Evolutionary conservation across 2,797 vertebrate species (phyloP), one percentile per base, ranked within the genome.

Genomic region (Rhynchotus rufescens): DNA sequence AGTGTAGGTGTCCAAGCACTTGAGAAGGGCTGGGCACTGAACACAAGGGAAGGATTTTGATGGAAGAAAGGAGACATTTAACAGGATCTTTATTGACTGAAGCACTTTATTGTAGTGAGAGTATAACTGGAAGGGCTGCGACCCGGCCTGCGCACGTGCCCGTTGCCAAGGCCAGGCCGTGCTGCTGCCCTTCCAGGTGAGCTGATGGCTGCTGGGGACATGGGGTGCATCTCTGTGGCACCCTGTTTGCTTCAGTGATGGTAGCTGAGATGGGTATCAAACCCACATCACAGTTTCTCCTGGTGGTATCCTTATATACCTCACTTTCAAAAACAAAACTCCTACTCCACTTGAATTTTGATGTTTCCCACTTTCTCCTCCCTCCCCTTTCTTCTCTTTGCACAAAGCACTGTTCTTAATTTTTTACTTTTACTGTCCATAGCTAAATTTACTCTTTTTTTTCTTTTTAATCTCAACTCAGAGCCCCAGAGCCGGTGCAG

Each of bases 401-500:
- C 32, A 54, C 28, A 32, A 86, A 81, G 4, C 19, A 9, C 52
- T 59, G 25, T 5, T 86, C 75, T 67, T 77, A 44, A 44, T 66
- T 47, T 75, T 52, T 84, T n/a, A 8, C 66, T 79, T 62, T 68
- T 77, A 42, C 86, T 68, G n/a, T 88, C 69, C 64, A 52, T 69
- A 49, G 66, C 61, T 81, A 85, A 51, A 69, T 51, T 30, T 44
- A 61, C 56, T 40, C 1, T 38, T 30, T 47, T 30, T 10, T 15
- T n/a, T 45, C 74, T 32, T 22, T 92, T 86, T 96, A 96, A 93
- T 97, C 94, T 96, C 95, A 94, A 95, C 94, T 95, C 93, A 36
- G 95, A 96, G 92, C 91, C 91, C 78, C 88, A 40, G 94, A 59
- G 72, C 89, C 67, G 92, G 95, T 89, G 94, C 94, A 36, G 87